Evolutionary conservation across 2,797 vertebrate species (phyloP), one percentile per base, ranked within the genome.

Genomic region (Sebastes steindachneri): DNA sequence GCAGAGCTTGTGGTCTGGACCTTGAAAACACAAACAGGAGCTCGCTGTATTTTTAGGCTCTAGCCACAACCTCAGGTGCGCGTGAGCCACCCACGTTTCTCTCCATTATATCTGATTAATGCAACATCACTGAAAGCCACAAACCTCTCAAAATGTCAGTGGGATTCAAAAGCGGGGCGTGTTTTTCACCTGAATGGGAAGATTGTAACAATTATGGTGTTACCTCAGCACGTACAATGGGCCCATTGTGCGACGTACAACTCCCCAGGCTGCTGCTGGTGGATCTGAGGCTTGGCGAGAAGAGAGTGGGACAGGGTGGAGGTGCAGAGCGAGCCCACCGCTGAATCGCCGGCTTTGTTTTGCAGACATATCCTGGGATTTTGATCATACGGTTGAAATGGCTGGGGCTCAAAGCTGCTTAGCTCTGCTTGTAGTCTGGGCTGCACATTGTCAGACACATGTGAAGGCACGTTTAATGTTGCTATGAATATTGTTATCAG

Each of bases 261-360:
- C 86, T 90, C 83, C 81, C 85, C 62, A 7, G 78, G 86, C 86
- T 77, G 86, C 86, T 78, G 89, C 85, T 88, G 91, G 86, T 88
- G 87, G 89, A 90, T 91, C 92, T 89, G 90, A 93, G 88, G 90
- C 86, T 91, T 92, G 87, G 90, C 66, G 73, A 79, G 84, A 26
- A 60, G 79, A 81, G 84, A 88, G 87, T 1, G 45, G 65, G 89
- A 82, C 76, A 12, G 86, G 78, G 88, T 66, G 80, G 90, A 92
- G 92, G 90, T 93, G 90, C 71, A 48, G 86, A 83, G 82, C 59
- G 65, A 83, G 84, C 79, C 83, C 72, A 69, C 80, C 19, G 37
- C 84, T 94, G 92, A 95, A 94, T 93, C 60, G 60, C 54, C 12
- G 76, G 87, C 93, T 95, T 94, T 94, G 94, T 95, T 86, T 51